A percentile compares a stretch with the other conserved stretches of the same genome.
Evolutionary conservation across 2,113 vertebrate species (phyloP).

Genomic region (Neolamprologus sp.): DNA sequence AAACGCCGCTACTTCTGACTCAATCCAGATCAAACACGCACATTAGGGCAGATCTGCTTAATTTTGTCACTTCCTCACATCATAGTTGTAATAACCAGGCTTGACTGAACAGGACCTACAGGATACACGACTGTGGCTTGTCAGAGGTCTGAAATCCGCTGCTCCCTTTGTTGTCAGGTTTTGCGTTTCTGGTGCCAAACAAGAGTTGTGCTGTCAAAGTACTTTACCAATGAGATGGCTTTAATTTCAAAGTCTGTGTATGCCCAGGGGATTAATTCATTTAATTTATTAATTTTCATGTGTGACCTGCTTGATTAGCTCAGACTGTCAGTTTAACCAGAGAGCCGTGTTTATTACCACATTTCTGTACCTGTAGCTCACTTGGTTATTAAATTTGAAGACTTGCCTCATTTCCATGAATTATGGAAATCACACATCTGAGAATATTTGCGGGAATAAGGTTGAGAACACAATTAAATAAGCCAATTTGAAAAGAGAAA

Average conservation of each 20-base stretch:
- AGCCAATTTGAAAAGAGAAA: slow-evolving; percentile 35
- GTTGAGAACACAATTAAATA: slow-evolving; percentile 53
- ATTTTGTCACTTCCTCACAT: slow-evolving; percentile 10
- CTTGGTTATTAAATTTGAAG: slow-evolving; percentile 34
- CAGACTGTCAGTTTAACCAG: slow-evolving; percentile 17
- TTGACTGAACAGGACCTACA: slow-evolving; percentile 3
- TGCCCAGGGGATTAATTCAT: slow-evolving; percentile 18
- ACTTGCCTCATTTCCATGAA: slow-evolving; percentile 48
- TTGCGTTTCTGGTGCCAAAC: background rate
- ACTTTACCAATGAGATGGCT: slow-evolving; percentile 5
- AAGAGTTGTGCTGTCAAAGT: background rate
- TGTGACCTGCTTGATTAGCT: slow-evolving; percentile 29
- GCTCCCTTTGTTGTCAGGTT: background rate
- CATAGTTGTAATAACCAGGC: background rate
- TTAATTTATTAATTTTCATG: slow-evolving; percentile 21
- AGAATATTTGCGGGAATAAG: slow-evolving; percentile 36
- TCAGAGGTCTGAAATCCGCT: background rate
- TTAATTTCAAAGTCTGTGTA: slow-evolving; percentile 27
- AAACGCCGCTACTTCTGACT: background rate
- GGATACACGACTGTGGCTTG: background rate
- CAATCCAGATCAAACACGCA: slow-evolving; percentile 18
- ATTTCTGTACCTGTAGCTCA: slow-evolving; percentile 26
- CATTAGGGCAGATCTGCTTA: background rate
- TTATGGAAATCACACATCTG: slow-evolving; percentile 54
- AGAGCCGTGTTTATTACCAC: slow-evolving; percentile 2